phyloP scores from a whole-genome alignment of 1,140 invertebrate species.

The Drosophila setifemur region DNA sequence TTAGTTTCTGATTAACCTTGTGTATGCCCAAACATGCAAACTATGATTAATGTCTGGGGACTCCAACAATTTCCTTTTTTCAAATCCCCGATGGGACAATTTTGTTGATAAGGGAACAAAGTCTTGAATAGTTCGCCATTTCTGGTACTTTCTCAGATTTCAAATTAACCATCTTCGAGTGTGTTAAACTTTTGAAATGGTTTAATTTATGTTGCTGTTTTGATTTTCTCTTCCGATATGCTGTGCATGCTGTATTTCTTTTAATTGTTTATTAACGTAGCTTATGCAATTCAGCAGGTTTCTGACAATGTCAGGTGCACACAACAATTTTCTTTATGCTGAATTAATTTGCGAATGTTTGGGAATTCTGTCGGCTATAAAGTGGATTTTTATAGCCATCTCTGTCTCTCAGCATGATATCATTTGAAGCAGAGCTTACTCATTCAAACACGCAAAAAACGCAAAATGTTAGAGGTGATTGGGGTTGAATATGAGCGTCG shows the following conservation, averaged over 20 bases:
- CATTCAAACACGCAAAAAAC: constrained; percentile 49
- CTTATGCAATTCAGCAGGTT: constrained; percentile 63
- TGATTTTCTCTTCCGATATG: background rate
- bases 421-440: constrained; percentile 73
- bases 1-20: background rate
- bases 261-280: constrained; percentile 44
- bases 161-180: background rate
- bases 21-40: no score
- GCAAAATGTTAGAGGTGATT: constrained; percentile 34
- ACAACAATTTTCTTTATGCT: constrained; percentile 26
- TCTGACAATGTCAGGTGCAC: constrained; percentile 74
- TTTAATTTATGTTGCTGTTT: background rate
- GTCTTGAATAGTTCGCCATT: background rate
- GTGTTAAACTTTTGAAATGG: background rate
- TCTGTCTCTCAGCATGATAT: constrained; percentile 47
- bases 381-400: background rate
- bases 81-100: background rate
- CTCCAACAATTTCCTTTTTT: constrained; percentile 9
- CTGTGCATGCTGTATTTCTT: constrained; percentile 4
- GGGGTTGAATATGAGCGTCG: constrained; percentile 20
- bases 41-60: constrained; percentile 1
- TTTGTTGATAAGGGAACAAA: constrained; percentile 2
- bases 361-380: constrained; percentile 61
- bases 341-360: constrained; percentile 15
- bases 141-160: background rate